Evolutionary conservation across 2,888 invertebrate genomes (phyloP).

Genomic region (Hydraecia micacea): DNA sequence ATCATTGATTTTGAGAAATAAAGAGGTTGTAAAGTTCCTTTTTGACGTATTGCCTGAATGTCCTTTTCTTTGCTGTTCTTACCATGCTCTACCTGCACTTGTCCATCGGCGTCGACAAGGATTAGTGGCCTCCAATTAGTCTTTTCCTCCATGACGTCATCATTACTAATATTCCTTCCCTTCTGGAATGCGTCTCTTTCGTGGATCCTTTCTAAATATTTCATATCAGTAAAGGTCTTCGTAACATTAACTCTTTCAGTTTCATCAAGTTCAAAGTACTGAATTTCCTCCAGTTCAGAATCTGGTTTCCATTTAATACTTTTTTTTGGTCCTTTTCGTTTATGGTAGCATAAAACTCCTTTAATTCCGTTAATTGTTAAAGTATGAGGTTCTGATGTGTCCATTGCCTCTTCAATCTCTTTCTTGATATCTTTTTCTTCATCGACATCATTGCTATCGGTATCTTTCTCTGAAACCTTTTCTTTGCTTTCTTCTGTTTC

Average conservation of each 20-base stretch:
- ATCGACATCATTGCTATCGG: constrained; percentile 73
- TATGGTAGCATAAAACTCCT: constrained; percentile 94
- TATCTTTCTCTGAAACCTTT: constrained; percentile 76
- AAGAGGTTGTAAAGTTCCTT: constrained; percentile 94
- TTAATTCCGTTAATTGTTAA: constrained; percentile 91
- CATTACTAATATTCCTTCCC: constrained; percentile 93
- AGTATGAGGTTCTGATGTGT: constrained; percentile 83
- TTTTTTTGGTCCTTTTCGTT: constrained; percentile 95
- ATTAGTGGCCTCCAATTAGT: constrained; percentile 94
- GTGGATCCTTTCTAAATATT: constrained; percentile 95
- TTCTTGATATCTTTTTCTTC: constrained; percentile 72
- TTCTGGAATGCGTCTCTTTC: constrained; percentile 96
- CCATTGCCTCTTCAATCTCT: constrained; percentile 80
- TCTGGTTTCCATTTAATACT: constrained; percentile 96
- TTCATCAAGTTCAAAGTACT: constrained; percentile 98
- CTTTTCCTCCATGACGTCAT: constrained; percentile 95
- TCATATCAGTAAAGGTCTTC: constrained; percentile 97
- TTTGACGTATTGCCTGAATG: constrained; percentile 96
- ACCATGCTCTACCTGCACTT: constrained; percentile 92
- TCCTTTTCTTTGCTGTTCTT: constrained; percentile 96
- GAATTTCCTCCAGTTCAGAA: constrained; percentile 94
- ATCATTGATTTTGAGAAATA: constrained; percentile 95
- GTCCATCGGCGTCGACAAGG: constrained; percentile 92
- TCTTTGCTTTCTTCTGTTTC: constrained; percentile 92
- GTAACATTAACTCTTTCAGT: constrained; percentile 98